Evolutionary conservation across 1,140 invertebrate species (phyloP), one percentile per base, ranked within the genome.

Genomic region (Euglossa dilemma): DNA sequence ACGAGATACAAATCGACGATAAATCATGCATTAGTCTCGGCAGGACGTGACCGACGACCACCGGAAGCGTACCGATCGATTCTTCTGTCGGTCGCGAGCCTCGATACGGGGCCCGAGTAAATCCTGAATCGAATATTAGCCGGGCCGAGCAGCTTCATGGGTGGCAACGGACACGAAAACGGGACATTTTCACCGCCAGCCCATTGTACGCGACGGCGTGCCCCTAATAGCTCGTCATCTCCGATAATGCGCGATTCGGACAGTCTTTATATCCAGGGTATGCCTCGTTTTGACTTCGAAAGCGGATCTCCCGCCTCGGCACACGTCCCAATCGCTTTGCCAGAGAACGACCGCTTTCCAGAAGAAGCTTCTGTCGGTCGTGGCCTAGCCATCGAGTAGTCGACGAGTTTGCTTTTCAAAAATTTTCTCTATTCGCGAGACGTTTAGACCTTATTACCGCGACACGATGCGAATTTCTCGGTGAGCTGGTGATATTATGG

Each of bases 1-100:
- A n/a, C 77, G 54, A 45, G 77, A 79, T 79, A 70, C 77, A 36
- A 59, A 80, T 80, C 67, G 56, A 20, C 16, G 45, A 80, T 80
- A 80, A 72, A 80, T 80, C 77, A 72, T 72, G 67, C 67, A 80
- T 72, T 72, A 61, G 54, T 59, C 63, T 4, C 56, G 23, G 50
- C 47, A 67, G 50, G 50, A 69, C 66, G 28, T 67, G 76, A 43
- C 28, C 43, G 36, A 36, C 59, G 25, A 45, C 28, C 56, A 52
- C 61, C 66, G 76, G 67, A 72, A 47, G 69, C 76, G 47, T 18
- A 23, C 7, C 14, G 14, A 8, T 25, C 67, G 67, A 80, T 80
- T 72, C 67, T 72, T 72, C 67, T 80, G 77, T 69, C 77, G 36
- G 14, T 59, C n/a, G 25, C 4, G 36, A 25, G 14, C 25, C 45